Conservation (phyloP, 2,888 invertebrate species). For the Bedellia somnulentella region DNA sequence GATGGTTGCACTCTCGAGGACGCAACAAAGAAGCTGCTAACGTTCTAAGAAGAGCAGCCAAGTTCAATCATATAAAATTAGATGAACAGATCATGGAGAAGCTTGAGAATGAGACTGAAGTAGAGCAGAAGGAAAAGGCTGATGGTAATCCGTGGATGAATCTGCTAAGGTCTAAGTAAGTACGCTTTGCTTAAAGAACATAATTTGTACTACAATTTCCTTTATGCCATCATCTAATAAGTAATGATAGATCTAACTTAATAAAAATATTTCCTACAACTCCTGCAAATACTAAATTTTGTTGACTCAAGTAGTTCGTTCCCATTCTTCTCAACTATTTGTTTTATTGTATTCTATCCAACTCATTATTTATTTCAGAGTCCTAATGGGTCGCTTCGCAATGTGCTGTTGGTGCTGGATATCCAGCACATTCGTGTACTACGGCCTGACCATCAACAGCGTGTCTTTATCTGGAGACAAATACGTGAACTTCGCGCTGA, state of each 20-base stretch:
- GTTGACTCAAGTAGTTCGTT: no score
- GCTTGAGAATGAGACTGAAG: conserved; percentile 14
- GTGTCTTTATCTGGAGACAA: conserved; percentile 72
- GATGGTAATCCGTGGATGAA: conserved; percentile 23
- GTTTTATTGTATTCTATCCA: no score
- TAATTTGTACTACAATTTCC: no score
- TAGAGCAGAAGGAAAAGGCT: conserved; percentile 7
- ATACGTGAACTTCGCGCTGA: conserved; percentile 69
- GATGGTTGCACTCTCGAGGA: conserved; percentile 73
- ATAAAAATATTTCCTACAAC: no score
- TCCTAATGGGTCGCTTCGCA: conserved; percentile 25
- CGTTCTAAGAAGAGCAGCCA: conserved; percentile 64
- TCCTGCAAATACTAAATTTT: no score
- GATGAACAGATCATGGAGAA: conserved; percentile 25
- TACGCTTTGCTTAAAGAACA: no score
- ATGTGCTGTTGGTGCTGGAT: conserved; percentile 66
- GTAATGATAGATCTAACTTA: no score
- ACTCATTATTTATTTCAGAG: no score
- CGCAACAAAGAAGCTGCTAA: conserved; percentile 55
- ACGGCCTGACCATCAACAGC: conserved; percentile 76
- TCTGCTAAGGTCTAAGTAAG: conserved; percentile 27
- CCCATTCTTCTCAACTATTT: no score
- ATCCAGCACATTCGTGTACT: conserved; percentile 75
- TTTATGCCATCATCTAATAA: no score
- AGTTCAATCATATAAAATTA: conserved; percentile 59